Base-by-base conservation (phyloP, 2,888 invertebrate species). In the Rotaria sp. region DNA sequence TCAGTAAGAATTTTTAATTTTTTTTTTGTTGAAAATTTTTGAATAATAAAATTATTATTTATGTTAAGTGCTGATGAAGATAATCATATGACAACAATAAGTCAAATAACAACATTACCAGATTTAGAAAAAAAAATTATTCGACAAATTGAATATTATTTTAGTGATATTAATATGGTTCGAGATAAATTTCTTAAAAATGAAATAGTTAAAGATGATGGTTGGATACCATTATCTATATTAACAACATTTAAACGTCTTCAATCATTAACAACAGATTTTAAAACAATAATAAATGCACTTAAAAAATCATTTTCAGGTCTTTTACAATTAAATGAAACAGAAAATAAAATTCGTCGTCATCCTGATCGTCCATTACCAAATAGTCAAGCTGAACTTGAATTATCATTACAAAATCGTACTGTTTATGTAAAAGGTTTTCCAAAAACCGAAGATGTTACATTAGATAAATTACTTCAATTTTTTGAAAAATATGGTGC, bases 171-270 rank as follows among this genome's bases (percentile, higher is more conserved):
- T 11, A 99, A 99, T 92, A 92, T 99, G 85, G 94, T 94, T 0
- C 93, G 95, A 87, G 98, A 99, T 91, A 96, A 95, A 91, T 99
- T 97, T 90, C 92, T 99, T n/a, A 93, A 94, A 89, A 95, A 95
- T 87, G 94, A 96, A 92, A 93, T 95, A 1, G 94, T 94, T 88
- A 92, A 95, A 88, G 95, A 96, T 88, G 95, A 96, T 86, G 97
- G 93, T 88, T 93, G 98, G 98, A 93, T 99, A 38, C 93, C 95
- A 0, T 90, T 98, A 84, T 94, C 94, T 0, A 93, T 95, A 0
- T 93, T 99, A 91, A 92, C 95, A 84, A 96, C 94, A 87, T 99
- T 98, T 91, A 96, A 97, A 91, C 93, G 97, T 41, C 93, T 98
- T 85, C 90, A 91, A 87, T 84, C 93, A 55, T 90, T 97, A 26